Conservation (phyloP, 2,888 invertebrate genomes). For the Euproctis similis region DNA sequence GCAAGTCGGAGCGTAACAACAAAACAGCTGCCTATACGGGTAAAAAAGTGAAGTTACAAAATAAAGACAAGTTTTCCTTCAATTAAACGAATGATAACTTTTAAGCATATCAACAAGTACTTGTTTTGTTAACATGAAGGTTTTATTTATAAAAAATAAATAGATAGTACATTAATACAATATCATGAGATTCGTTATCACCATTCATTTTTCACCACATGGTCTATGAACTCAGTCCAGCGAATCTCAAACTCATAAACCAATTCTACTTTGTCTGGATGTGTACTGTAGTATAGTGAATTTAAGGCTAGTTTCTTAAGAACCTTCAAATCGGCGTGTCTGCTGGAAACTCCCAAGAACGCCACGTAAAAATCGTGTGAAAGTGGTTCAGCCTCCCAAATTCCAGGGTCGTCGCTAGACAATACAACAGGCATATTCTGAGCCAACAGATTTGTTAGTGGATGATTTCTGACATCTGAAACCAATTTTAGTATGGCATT, state of each 20-base stretch:
- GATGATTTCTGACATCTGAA: slow-evolving; percentile 85
- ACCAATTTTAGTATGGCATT: slow-evolving; percentile 84
- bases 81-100: too few species aligned
- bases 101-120: too few species aligned
- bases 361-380: slow-evolving; percentile 85
- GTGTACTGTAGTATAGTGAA: slow-evolving; percentile 81
- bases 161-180: too few species aligned
- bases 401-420: slow-evolving; percentile 85
- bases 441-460: slow-evolving; percentile 78
- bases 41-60: too few species aligned
- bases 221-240: slow-evolving; percentile 56
- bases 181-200: slow-evolving; percentile 4
- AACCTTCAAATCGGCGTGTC: slow-evolving; percentile 79
- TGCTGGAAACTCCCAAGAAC: slow-evolving; percentile 84
- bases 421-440: slow-evolving; percentile 82
- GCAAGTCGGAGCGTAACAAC: too few species aligned
- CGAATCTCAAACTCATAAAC: slow-evolving; percentile 56
- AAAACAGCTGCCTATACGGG: too few species aligned
- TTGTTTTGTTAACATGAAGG: too few species aligned
- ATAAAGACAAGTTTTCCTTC: too few species aligned
- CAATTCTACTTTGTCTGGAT: slow-evolving; percentile 46
- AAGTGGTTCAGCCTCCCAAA: slow-evolving; percentile 83
- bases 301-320: slow-evolving; percentile 85
- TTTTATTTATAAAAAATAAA: too few species aligned
- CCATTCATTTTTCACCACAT: slow-evolving; percentile 32